phyloP scores from a whole-genome alignment of 1,140 invertebrate species.

The Drosophila pallidifrons region DNA sequence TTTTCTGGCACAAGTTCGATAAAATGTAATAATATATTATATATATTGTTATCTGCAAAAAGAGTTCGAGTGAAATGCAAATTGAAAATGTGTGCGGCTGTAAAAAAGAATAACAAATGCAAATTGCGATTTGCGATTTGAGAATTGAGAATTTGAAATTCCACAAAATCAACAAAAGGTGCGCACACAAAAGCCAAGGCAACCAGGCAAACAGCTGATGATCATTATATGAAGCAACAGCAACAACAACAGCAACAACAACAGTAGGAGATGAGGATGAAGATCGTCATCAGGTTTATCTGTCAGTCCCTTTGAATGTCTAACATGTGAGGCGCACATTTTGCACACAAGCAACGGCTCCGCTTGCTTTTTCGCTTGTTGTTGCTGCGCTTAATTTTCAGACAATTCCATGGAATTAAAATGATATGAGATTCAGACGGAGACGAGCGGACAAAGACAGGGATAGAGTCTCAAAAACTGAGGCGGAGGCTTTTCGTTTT shows the following conservation, averaged over 20 bases:
- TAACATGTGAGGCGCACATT: conserved; percentile 77
- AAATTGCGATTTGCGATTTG: conserved; percentile 24
- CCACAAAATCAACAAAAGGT: conserved; percentile 51
- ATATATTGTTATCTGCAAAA: neutral
- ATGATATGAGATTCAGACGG: conserved; percentile 58
- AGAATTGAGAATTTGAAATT: conserved; percentile 44
- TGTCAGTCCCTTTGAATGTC: conserved; percentile 45
- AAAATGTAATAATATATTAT: conserved; percentile 69
- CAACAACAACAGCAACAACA: too few relatives aligned
- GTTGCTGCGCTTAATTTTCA: conserved; percentile 57
- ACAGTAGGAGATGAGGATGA: conserved; percentile 8
- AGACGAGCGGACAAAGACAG: conserved; percentile 15
- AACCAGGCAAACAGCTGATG: conserved; percentile 59
- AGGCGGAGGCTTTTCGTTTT: neutral
- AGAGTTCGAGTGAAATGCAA: conserved; percentile 53
- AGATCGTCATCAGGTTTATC: conserved; percentile 43
- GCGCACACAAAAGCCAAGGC: conserved; percentile 29
- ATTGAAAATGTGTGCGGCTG: conserved; percentile 49
- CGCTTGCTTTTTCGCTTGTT: conserved; percentile 11
- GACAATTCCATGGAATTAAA: conserved; percentile 82
- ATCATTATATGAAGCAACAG: conserved; percentile 35
- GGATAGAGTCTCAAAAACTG: conserved; percentile 16
- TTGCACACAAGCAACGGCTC: conserved; percentile 26
- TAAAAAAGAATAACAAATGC: conserved; percentile 53
- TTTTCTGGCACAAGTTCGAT: conserved; percentile 49